These are phyloP conservation scores for Naja naja DNA, from an alignment of 2,113 vertebrate genomes.

Conservation along the genomic window DNA sequence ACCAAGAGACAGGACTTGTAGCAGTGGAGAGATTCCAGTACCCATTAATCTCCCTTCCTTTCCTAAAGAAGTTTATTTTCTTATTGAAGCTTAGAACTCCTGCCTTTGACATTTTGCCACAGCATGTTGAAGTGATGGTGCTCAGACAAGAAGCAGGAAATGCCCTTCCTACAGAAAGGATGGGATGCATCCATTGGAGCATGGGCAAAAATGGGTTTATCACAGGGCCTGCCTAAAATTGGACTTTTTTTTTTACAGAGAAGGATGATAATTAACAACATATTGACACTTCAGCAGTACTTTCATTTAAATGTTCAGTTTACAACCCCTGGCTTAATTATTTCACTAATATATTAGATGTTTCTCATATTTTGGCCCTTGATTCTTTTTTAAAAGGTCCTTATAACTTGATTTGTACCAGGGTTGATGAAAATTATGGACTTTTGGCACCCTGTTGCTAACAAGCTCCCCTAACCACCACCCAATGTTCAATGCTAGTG, in stretches of 20 bases:
- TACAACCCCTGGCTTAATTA: neutral
- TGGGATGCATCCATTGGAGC: neutral
- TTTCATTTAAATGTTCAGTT: neutral
- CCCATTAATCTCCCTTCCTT: neutral
- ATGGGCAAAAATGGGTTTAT: neutral
- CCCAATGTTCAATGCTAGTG: neutral
- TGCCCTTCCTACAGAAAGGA: neutral
- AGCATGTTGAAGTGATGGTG: neutral
- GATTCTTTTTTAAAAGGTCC: neutral
- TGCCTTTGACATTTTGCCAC: slow-evolving; percentile 25
- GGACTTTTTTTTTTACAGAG: fast-evolving
- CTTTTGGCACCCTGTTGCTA: neutral
- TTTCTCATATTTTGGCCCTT: neutral
- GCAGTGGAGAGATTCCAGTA: slow-evolving; percentile 16
- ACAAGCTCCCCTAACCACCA: neutral
- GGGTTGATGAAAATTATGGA: neutral
- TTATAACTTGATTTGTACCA: neutral
- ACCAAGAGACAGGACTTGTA: slow-evolving; percentile 26
- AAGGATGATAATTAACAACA: neutral
- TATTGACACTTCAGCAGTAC: neutral
- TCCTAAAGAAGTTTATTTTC: slow-evolving; percentile 15
- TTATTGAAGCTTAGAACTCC: neutral
- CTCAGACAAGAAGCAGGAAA: neutral
- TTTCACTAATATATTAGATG: neutral
- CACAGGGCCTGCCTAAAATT: fast-evolving